Conservation (phyloP, 2,888 invertebrate genomes). For the Clivina fossor region DNA sequence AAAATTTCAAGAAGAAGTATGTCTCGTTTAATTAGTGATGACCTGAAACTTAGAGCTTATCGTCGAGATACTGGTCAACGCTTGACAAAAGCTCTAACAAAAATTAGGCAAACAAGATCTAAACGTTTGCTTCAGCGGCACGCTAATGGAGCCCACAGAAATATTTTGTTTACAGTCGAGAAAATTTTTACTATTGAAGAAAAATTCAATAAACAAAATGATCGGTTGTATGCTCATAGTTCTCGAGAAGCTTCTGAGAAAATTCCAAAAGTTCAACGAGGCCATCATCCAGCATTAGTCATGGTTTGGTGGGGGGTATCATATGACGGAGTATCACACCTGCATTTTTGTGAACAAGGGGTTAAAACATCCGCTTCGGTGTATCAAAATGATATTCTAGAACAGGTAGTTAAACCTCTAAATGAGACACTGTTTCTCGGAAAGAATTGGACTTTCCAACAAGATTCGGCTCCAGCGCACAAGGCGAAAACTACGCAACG, state of each 20-base stretch:
- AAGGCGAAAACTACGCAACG: neutral
- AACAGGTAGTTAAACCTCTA: neutral
- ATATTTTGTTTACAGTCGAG: conserved; percentile 38
- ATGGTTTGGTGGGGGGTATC: conserved; percentile 41
- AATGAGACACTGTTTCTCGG: neutral
- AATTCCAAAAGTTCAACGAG: neutral
- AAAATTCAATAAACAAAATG: neutral
- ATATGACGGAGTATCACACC: conserved; percentile 5
- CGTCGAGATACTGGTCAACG: conserved; percentile 22
- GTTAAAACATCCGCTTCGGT: conserved; percentile 21
- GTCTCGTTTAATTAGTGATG: conserved; percentile 18
- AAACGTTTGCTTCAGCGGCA: conserved; percentile 20
- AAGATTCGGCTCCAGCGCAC: neutral
- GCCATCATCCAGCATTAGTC: conserved; percentile 19
- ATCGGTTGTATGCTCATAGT: neutral
- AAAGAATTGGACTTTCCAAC: neutral
- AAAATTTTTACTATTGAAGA: conserved; percentile 38
- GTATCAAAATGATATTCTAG: neutral
- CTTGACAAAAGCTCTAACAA: conserved; percentile 16
- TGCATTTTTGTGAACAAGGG: neutral
- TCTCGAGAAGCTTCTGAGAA: neutral
- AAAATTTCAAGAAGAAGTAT: conserved; percentile 21
- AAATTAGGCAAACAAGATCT: conserved; percentile 16
- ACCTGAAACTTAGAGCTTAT: conserved; percentile 21
- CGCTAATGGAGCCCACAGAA: conserved; percentile 39